These are phyloP conservation scores for Dasypolia templi DNA, from an alignment of 2,888 invertebrate genomes.

Conservation along the genomic window DNA sequence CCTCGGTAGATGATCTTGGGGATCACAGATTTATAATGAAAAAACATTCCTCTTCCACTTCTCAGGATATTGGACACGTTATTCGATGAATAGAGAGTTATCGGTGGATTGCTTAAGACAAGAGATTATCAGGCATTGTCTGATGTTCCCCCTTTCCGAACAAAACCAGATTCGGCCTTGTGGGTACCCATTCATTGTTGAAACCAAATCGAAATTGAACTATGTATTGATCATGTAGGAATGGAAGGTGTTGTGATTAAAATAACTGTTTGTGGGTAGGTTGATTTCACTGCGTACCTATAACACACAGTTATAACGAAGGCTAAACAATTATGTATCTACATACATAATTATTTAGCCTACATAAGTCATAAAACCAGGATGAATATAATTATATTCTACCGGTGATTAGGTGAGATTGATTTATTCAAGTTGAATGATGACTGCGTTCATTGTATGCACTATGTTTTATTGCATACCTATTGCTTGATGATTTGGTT, in stretches of 20 bases:
- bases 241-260: not conserved
- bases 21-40: not conserved
- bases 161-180: not conserved
- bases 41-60: not conserved
- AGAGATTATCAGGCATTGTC: not conserved
- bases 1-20: not conserved
- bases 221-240: not conserved
- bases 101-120: not conserved
- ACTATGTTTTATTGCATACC: slow-evolving; percentile 16
- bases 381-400: slow-evolving; percentile 37
- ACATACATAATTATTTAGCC: no score
- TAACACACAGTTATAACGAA: slow-evolving; percentile 6
- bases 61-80: not conserved
- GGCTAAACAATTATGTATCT: slow-evolving; percentile 4
- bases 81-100: no score
- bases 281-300: slow-evolving; percentile 8
- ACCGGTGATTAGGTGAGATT: slow-evolving; percentile 32
- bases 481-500: slow-evolving; percentile 9
- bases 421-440: slow-evolving; percentile 35
- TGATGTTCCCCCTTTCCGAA: not conserved
- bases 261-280: not conserved
- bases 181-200: not conserved
- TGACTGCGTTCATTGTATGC: not conserved
- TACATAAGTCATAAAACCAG: slow-evolving; percentile 10
- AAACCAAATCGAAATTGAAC: not conserved